Percentiles rank a stretch among this genome's conserved stretches.
phyloP scores from a whole-genome alignment of 2,113 vertebrate genomes.

The Ictidomys tridecemlineatus region DNA sequence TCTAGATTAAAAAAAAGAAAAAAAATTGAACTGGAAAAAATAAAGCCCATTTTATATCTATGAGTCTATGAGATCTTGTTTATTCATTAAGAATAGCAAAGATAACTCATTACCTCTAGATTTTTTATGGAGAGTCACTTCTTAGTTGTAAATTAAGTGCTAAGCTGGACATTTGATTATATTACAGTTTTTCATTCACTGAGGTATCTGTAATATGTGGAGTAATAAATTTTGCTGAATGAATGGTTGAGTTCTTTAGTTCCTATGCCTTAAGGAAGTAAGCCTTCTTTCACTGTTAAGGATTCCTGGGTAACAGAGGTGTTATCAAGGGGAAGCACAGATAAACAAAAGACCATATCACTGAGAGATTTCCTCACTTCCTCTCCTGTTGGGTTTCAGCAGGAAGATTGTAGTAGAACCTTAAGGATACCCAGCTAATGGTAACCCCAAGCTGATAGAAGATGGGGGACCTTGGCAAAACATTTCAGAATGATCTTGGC shows the following conservation, averaged over 20 bases:
- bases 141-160: neutral
- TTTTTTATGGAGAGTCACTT: neutral
- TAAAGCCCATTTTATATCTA: neutral
- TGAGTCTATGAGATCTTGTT: neutral
- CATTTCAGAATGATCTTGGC: neutral
- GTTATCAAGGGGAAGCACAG: neutral
- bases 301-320: neutral
- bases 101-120: neutral
- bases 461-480: neutral
- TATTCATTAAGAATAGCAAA: constrained; percentile 10
- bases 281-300: neutral
- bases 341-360: neutral
- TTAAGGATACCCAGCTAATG: neutral
- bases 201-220: neutral
- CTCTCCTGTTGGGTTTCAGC: neutral
- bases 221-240: neutral
- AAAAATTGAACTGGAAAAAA: neutral
- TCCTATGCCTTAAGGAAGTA: neutral
- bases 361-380: neutral
- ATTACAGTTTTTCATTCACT: neutral
- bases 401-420: neutral
- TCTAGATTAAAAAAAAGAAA: constrained; percentile 32
- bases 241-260: constrained; percentile 15
- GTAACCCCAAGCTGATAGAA: neutral
- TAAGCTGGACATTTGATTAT: neutral